phyloP scores from a whole-genome alignment of 2,113 vertebrate genomes.

The Phyllostomus discolor region DNA sequence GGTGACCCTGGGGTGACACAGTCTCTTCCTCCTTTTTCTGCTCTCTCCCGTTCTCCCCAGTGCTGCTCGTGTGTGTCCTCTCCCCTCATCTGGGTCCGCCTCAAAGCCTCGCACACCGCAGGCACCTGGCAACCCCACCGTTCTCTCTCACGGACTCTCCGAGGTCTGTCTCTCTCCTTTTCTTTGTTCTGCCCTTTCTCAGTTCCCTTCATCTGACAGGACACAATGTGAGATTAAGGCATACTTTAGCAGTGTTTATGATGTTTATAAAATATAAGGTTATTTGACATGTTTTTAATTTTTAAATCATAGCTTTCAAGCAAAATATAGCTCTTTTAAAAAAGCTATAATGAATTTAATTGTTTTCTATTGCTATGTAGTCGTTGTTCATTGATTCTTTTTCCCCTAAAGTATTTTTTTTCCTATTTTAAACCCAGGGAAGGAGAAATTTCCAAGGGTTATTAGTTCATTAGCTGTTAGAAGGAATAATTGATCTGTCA shows the following conservation, averaged over 20 bases:
- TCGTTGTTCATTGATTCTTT: slow-evolving; percentile 47
- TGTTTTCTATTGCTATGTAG: slow-evolving; percentile 46
- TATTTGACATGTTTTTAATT: slow-evolving; percentile 53
- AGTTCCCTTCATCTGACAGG: not conserved
- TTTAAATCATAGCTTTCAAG: slow-evolving; percentile 40
- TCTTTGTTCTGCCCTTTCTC: not conserved
- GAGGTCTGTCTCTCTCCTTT: not conserved
- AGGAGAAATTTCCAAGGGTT: slow-evolving; percentile 52
- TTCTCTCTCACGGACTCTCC: not conserved
- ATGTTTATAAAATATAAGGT: slow-evolving; percentile 42
- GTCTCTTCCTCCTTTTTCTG: not conserved
- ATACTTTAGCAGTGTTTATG: slow-evolving; percentile 30
- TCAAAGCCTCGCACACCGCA: not conserved
- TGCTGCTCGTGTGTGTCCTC: fast-evolving
- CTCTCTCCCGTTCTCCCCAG: not conserved
- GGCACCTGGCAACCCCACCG: fast-evolving
- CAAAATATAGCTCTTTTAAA: slow-evolving; percentile 32
- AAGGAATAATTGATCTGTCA: slow-evolving; percentile 49
- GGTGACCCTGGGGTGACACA: not conserved
- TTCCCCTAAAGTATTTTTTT: not conserved
- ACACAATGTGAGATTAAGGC: not conserved
- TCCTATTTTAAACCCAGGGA: slow-evolving; percentile 42
- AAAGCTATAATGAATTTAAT: slow-evolving; percentile 57
- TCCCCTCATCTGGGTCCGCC: not conserved
- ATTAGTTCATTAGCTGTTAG: slow-evolving; percentile 48